Conservation (phyloP, 2,797 vertebrate genomes). For the Podarcis siculus region DNA sequence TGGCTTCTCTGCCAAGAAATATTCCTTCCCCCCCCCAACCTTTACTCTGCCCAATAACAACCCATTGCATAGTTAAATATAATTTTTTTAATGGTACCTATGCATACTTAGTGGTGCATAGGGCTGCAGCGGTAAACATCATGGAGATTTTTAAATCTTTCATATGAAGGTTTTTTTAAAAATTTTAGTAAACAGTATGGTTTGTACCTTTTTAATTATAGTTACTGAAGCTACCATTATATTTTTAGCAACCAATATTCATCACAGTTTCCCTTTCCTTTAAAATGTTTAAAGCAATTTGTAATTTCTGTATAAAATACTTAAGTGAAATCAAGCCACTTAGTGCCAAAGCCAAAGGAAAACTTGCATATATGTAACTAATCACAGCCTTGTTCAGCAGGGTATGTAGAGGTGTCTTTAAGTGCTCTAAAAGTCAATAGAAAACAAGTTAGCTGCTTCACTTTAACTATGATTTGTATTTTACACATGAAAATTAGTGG, state of each 20-base stretch:
- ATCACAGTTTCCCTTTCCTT: neutral
- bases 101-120: neutral
- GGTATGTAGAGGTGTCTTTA: neutral
- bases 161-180: neutral
- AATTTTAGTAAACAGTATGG: neutral
- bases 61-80: neutral
- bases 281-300: constrained; percentile 21
- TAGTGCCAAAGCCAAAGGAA: neutral
- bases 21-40: too few species aligned
- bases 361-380: neutral
- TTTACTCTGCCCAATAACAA: neutral
- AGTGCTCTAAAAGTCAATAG: constrained; percentile 1
- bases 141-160: constrained; percentile 9
- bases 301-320: neutral
- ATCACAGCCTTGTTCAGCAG: constrained; percentile 1
- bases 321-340: neutral
- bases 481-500: constrained; percentile 4
- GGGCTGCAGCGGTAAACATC: neutral
- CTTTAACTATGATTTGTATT: constrained; percentile 22
- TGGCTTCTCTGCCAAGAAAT: too few species aligned
- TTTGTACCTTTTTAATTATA: neutral
- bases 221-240: too few species aligned
- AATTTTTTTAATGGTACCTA: neutral
- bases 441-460: neutral
- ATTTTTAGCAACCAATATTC: too few species aligned